Evolutionary conservation across 2,797 vertebrate species (phyloP), one percentile per base, ranked within the genome.

Genomic region (Pseudomugil gertrudae): DNA sequence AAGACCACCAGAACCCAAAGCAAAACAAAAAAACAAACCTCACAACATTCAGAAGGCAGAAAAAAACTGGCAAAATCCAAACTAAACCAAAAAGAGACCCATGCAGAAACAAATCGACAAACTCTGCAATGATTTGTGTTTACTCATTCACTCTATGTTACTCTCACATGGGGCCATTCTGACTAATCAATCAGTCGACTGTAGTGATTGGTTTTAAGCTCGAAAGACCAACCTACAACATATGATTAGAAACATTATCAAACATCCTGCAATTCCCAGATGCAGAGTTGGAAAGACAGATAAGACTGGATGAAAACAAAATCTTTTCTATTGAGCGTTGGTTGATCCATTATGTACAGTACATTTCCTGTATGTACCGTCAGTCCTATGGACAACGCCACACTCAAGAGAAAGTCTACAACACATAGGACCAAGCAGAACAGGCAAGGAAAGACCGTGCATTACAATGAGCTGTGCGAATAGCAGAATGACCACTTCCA

Each of bases 81-180:
- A 85, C 60, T 66, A 71, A 75, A 76, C 66, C 72, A 84, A 69
- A 60, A 35, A 60, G 35, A 74, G 64, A 69, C 66, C 73, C 86
- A 88, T 84, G 83, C 87, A 89, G 52, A 77, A 75, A 84, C 58
- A 14, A 69, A 80, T 83, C 74, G 73, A 75, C 68, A 57, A 50
- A 63, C 75, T 83, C 79, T 77, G 57, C 14, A 32, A 63, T 55
- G 74, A 88, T 84, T 82, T 79, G 66, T 64, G 74, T 82, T 72
- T 69, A 81, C 43, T 57, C 43, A 38, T 72, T 57, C 66, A 63
- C 10, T 63, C 15, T 53, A 69, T 71, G 50, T 74, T 74, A 58
- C 63, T 62, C 54, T 62, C 32, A 72, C 66, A 70, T 23, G 29
- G 29, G 33, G 52, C n/a, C 43, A 69, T 30, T 40, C 30, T 72